Base-by-base conservation (phyloP, 2,888 invertebrate species). In the Luffia ferchaultella region DNA sequence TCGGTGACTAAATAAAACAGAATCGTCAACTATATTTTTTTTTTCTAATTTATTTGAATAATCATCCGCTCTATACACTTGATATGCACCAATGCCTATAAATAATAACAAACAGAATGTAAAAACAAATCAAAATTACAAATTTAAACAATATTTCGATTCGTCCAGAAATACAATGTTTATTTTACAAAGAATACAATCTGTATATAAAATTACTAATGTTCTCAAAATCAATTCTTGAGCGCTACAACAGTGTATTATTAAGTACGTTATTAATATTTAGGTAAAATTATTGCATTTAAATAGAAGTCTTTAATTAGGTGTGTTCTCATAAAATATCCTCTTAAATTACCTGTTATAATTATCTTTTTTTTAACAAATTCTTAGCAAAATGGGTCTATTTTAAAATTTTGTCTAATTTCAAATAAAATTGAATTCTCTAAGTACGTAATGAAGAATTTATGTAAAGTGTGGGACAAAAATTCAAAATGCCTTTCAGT, bases 41-140 rank as follows among this genome's bases (percentile, higher is more conserved):
- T 72, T 54, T 74, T 82, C 82, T 82, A 83, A 78, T 83, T 83
- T 82, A 82, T 80, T 83, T 73, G 82, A 80, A 75, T 83, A 80
- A 76, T 77, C 82, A 76, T 80, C 80, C 77, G 82, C 71, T 73
- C 79, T 82, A 82, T 79, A 80, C 82, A 83, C 83, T 80, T 83
- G 83, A 83, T 83, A 83, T 83, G 83, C 83, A 82, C 82, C 83
- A 82, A 82, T 82, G 82, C 73, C 76, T 82, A 82, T 78, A 79
- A 82, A 82, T 80, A 72, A 83, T 77, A 19, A 79, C 67, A 78
- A 80, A 80, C 68, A 60, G 30, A 30, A n/a, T n/a, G n/a, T n/a
- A n/a, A 46, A 42, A 45, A 50, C 19, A 41, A 45, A 49, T 16
- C 7, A 45, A 42, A 30, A 12, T 15, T 47, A 47, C 19, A 30